Evolutionary conservation across 2,797 vertebrate species (phyloP).

Genomic region (Gallinago stenura): DNA sequence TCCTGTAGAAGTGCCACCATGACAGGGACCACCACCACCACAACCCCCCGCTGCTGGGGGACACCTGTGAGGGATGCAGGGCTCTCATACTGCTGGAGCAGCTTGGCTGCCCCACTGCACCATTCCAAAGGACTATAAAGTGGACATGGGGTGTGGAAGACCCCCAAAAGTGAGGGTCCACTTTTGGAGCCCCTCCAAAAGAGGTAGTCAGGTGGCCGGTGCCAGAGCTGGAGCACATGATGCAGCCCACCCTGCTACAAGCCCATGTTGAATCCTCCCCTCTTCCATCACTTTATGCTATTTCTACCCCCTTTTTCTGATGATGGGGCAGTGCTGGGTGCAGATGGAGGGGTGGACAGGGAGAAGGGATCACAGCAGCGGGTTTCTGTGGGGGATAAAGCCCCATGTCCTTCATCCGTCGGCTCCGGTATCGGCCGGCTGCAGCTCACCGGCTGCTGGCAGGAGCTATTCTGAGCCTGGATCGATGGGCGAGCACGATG

Average conservation of each 20-base stretch:
- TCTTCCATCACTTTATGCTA: not conserved
- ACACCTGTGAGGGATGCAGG: not conserved
- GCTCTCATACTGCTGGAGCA: not conserved
- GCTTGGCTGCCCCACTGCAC: accelerated
- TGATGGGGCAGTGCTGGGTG: not conserved
- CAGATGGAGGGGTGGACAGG: not conserved
- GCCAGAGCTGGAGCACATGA: not conserved
- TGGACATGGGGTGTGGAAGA: not conserved
- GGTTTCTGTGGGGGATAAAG: accelerated
- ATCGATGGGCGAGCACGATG: not conserved
- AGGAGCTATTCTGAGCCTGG: slow-evolving; percentile 49
- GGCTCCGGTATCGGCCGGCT: not conserved
- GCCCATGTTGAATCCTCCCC: not conserved
- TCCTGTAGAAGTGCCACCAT: not conserved
- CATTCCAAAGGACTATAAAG: not conserved
- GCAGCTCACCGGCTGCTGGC: not conserved
- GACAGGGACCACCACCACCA: not conserved
- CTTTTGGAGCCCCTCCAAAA: not conserved
- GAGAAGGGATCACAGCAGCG: accelerated
- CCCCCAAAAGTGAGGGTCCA: not conserved
- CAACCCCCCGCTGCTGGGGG: no score
- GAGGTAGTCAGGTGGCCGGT: accelerated
- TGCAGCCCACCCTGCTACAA: not conserved
- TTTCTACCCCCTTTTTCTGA: not conserved
- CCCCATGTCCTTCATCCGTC: not conserved